Percentiles rank a stretch among this genome's conserved stretches.
Conservation (phyloP, 1,140 invertebrate genomes). For the Lordiphosa stackelbergi region DNA sequence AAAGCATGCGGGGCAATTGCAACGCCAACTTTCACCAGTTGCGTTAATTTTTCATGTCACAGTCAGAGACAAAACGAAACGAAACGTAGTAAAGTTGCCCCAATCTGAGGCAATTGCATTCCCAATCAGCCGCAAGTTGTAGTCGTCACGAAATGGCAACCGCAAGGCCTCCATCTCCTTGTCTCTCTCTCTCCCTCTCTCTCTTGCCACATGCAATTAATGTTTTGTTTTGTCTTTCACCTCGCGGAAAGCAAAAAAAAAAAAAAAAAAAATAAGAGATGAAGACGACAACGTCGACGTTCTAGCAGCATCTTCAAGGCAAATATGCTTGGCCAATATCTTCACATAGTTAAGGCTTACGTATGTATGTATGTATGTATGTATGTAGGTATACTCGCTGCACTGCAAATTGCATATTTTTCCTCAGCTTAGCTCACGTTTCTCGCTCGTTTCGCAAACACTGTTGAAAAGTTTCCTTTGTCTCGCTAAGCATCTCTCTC, state of each 20-base stretch:
- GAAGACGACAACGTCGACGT: slow-evolving; percentile 14
- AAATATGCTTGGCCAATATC: slow-evolving; percentile 35
- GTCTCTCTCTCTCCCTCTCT: not conserved
- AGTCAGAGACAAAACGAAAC: slow-evolving; percentile 14
- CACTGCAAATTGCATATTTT: slow-evolving; percentile 49
- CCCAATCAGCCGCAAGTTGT: slow-evolving; percentile 19
- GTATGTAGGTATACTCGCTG: slow-evolving; percentile 1
- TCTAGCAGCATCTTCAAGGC: slow-evolving; percentile 36
- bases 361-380: slow-evolving; percentile 15
- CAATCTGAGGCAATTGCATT: slow-evolving; percentile 31
- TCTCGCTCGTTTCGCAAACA: slow-evolving; percentile 51
- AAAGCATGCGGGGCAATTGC: slow-evolving; percentile 49
- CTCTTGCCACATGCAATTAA: slow-evolving; percentile 47
- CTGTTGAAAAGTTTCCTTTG: slow-evolving; percentile 55
- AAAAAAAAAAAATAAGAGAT: slow-evolving; percentile 11
- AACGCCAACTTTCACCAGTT: slow-evolving; percentile 61
- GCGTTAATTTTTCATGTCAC: slow-evolving; percentile 56
- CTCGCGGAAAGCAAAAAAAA: slow-evolving; percentile 12
- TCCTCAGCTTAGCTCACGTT: slow-evolving; percentile 49
- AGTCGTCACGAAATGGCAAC: slow-evolving; percentile 47
- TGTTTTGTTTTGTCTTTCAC: slow-evolving; percentile 53
- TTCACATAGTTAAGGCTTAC: slow-evolving; percentile 33
- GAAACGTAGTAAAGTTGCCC: slow-evolving; percentile 35
- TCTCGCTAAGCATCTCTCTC: slow-evolving; percentile 10
- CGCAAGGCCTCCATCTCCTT: slow-evolving; percentile 2